Evolutionary conservation across 1,140 invertebrate species (phyloP), one percentile per base, ranked within the genome.

Genomic region (Brachionus rotundiformis): DNA sequence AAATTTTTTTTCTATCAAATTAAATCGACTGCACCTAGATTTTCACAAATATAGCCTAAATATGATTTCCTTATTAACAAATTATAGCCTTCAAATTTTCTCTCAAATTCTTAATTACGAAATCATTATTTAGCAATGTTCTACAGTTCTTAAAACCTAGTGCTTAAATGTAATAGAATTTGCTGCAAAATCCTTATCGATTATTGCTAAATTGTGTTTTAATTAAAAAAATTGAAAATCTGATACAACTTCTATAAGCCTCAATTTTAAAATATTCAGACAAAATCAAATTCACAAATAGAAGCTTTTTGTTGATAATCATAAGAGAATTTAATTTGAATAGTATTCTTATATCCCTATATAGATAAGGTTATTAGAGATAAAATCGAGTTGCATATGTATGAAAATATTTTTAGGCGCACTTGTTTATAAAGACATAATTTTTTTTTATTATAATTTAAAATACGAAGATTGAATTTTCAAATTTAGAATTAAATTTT

Each of bases 401-500:
- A 19, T 19, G 1, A 7, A 25, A 23, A 54, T 19, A 54, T 54
- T 6, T 54, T 54, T 54, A 16, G 47, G 47, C 47, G 47, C 19
- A 54, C 23, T 54, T 54, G 19, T 54, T 54, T 16, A 54, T 54
- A 19, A 54, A 54, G 47, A 54, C 47, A 54, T 54, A 54, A 54
- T 54, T 54, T 54, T 41, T 10, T 19, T 54, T 54, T 54, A 54
- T 54, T 54, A 54, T 29, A 63, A 63, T 29, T 63, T 63, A 63
- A 63, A 27, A 27, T 6, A 27, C 16, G 23, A 63, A 27, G 61
- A 27, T 29, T 63, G 29, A 68, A 19, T 16, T 33, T 33, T 68
- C 63, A 68, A 68, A 36, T 68, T n/a, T 16, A 33, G n/a, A 68
- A 36, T 68, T 10, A 33, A 68, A 68, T n/a, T 63, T 27, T 63